Evolutionary conservation across 37 sponge, comb jelly and placozoan genomes (phyloP).

Genomic region (Crambe crambe): DNA sequence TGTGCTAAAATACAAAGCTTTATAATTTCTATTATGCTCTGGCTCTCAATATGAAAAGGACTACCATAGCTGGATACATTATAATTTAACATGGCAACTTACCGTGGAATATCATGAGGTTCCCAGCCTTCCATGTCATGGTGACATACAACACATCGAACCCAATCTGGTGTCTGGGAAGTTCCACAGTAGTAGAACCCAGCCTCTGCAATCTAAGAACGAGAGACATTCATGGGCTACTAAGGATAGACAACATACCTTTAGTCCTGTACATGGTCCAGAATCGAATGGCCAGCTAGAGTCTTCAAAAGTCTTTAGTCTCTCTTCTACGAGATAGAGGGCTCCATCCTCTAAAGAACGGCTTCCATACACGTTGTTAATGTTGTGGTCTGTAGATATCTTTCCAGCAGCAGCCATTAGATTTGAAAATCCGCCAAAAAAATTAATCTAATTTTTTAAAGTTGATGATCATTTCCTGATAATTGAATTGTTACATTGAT

Average conservation of each 20-base stretch:
- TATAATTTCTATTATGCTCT: too few relatives aligned
- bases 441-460: too few relatives aligned
- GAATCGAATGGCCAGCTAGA: slow-evolving; percentile 75
- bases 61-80: background rate
- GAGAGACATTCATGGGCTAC: background rate
- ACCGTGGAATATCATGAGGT: slow-evolving; percentile 60
- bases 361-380: background rate
- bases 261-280: slow-evolving; percentile 56
- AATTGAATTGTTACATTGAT: background rate
- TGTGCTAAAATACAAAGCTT: background rate
- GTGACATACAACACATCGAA: slow-evolving; percentile 77
- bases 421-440: background rate
- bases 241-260: slow-evolving; percentile 29
- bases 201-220: slow-evolving; percentile 77
- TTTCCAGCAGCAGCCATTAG: background rate
- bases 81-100: background rate
- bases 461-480: background rate
- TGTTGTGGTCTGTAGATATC: too few relatives aligned
- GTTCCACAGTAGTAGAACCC: slow-evolving; percentile 78
- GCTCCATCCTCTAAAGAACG: slow-evolving; percentile 9
- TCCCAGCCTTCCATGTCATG: slow-evolving; percentile 86
- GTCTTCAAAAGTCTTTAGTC: slow-evolving; percentile 63
- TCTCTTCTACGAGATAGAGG: slow-evolving; percentile 62
- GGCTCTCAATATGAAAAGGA: too few relatives aligned
- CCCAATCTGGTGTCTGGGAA: slow-evolving; percentile 52